Base-by-base conservation (phyloP, 2,113 vertebrate genomes). In the Sitta europaea region DNA sequence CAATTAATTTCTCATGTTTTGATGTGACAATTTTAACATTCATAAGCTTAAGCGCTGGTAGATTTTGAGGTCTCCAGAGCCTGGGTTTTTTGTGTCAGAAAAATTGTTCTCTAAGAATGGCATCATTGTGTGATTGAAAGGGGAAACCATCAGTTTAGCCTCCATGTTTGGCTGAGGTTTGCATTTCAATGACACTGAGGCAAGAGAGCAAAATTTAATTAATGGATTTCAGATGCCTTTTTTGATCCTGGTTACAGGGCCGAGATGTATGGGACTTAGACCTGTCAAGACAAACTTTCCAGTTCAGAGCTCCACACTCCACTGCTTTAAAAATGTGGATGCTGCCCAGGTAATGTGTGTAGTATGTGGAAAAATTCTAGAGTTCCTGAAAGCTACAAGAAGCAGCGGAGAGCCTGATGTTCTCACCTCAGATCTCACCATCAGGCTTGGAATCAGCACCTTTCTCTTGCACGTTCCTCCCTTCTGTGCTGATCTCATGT, bases 1-100 rank as follows among this genome's bases (percentile, higher is more conserved):
- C 45, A 90, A 82, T 76, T 90, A 88, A 88, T 94, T 93, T 86
- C 25, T 88, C 33, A 14, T 83, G 31, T 67, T 90, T 65, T 70
- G 23, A 79, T 72, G 63, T 62, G 50, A 47, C 33, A 66, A 43
- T 90, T 85, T 92, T 76, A 82, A 82, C 50, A 59, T 76, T 68
- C 82, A 65, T 55, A 70, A 78, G n/a, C 23, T 20, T 35, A 85
- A 87, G 16, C 2, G 1, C 31, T 92, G 27, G 24, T 20, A 85
- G 70, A 79, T 73, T 79, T 48, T 81, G 80, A 87, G 42, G 45
- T 85, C 77, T 94, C 70, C 42, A 70, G 91, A 79, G 87, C 20
- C 66, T 28, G 18, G 15, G 33, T 35, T 24, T 70, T 90, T 87
- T 91, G 53, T 92, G 43, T 87, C 57, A 81, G 61, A 59, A 29